Evolutionary conservation across 1,140 invertebrate genomes (phyloP), one percentile per base, ranked within the genome.

Genomic region (Bombus confusus): DNA sequence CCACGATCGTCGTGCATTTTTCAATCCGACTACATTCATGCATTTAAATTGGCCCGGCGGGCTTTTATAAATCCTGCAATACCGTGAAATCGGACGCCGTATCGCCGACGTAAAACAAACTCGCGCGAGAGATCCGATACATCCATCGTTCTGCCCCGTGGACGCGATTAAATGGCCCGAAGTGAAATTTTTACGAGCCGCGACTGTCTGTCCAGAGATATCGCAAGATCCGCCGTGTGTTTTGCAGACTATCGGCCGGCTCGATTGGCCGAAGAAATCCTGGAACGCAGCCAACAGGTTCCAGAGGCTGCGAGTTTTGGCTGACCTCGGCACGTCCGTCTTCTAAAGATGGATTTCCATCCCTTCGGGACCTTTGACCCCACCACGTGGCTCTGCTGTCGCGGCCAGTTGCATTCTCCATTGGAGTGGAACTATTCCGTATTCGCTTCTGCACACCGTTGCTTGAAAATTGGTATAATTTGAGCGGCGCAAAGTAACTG

Each of bases 271-370:
- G 80, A 82, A 86, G 83, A 86, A 86, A 71, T 52, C 34, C 86
- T 90, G 88, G 88, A 90, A 87, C 73, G 62, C 3, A 64, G 88
- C 88, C 88, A 90, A 43, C 75, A 37, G 78, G 28, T 72, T 76
- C 28, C 74, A 71, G 59, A 86, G 81, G 72, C 62, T 59, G 84
- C 80, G 75, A 89, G 84, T 85, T 80, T 89, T 89, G 75, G 88
- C 80, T 90, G 86, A 90, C 84, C 89, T 86, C 86, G 78, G 80
- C 86, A 79, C 80, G 62, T 86, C 41, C 76, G 68, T 87, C 66
- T 83, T 57, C 47, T 62, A 71, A 78, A 90, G 86, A 88, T 86
- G 81, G 84, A 91, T 91, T 90, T 86, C 78, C 85, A 77, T 64
- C 47, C 83, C 75, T 78, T 64, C 64, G 43, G 62, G 47, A 86